Evolutionary conservation across 1,140 invertebrate genomes (phyloP), one percentile per base, ranked within the genome.

Genomic region (Rhopalosiphum padi): DNA sequence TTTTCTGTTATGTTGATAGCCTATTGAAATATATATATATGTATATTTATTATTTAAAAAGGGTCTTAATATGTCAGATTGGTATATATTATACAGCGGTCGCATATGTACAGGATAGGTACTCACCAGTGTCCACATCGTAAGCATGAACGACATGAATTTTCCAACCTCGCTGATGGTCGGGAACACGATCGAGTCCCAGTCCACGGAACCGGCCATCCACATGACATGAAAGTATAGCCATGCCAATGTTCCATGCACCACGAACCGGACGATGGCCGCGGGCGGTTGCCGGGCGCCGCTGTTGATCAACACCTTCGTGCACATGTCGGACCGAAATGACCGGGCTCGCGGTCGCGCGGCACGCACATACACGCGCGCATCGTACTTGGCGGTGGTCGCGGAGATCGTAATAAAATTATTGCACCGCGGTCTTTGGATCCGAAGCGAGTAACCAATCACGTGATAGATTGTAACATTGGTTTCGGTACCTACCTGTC

Each of bases 81-180:
- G 1, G 30, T 30, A 30, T 11, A 60, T 55, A 7, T 5, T 55
- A 7, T 23, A 55, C 53, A 23, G 0, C 53, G 53, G 22, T 6
- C 22, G 22, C 53, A 8, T 55, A 55, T 55, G 9, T 9, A 55
- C 2, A 0, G 68, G 7, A 35, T 41, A 21, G 82, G 6, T 37
- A 82, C 68, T 92, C 68, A 93, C 91, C 51, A 93, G 48, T 35
- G 91, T 93, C 77, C 68, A 93, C 35, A 53, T 11, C 3, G 91
- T 93, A 15, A 93, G 77, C 48, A 83, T 85, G 82, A 18, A 93
- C 15, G 23, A 11, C 48, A 93, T 53, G 82, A 86, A 93, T 37
- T 93, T 86, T 37, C 60, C 82, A 46, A 93, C 77, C 25, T 93
- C 82, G 43, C 23, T 93, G 35, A 93, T 86, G 77, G 91, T 93